phyloP scores from a whole-genome alignment of 2,888 invertebrate genomes.

The Sarcophaga carnaria region DNA sequence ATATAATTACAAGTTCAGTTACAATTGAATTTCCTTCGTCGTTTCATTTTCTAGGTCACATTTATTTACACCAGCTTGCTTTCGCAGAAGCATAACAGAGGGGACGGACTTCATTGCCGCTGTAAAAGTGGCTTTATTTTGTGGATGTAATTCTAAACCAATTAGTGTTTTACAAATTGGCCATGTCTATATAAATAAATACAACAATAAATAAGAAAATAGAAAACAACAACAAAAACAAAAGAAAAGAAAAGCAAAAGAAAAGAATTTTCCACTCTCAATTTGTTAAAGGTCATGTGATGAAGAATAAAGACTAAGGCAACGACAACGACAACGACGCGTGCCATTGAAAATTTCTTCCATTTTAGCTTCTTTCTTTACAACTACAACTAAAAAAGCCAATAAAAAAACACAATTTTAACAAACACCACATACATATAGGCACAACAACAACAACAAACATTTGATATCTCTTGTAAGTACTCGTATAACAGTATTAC shows the following conservation, averaged over 20 bases:
- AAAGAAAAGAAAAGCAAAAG: neutral
- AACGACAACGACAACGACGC: constrained; percentile 43
- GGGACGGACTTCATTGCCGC: too few relatives aligned
- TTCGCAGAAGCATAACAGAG: too few relatives aligned
- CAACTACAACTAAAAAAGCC: neutral
- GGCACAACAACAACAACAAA: constrained; percentile 10
- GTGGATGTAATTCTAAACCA: constrained; percentile 39
- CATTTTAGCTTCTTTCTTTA: neutral
- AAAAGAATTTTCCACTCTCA: neutral
- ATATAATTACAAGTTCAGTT: neutral
- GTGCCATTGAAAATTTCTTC: constrained; percentile 55
- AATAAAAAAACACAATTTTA: neutral
- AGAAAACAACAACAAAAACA: neutral
- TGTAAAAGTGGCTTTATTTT: neutral
- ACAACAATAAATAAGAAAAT: neutral
- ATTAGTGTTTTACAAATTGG: constrained; percentile 57
- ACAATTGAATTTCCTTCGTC: neutral
- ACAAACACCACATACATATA: constrained; percentile 41
- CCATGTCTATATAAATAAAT: constrained; percentile 33
- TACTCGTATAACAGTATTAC: neutral
- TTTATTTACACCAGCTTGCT: too few relatives aligned
- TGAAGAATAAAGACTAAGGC: too few relatives aligned
- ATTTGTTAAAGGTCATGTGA: neutral
- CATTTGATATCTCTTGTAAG: neutral
- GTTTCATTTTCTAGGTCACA: neutral